phyloP scores from a whole-genome alignment of 2,113 vertebrate genomes.

The Crotalus viridis region DNA sequence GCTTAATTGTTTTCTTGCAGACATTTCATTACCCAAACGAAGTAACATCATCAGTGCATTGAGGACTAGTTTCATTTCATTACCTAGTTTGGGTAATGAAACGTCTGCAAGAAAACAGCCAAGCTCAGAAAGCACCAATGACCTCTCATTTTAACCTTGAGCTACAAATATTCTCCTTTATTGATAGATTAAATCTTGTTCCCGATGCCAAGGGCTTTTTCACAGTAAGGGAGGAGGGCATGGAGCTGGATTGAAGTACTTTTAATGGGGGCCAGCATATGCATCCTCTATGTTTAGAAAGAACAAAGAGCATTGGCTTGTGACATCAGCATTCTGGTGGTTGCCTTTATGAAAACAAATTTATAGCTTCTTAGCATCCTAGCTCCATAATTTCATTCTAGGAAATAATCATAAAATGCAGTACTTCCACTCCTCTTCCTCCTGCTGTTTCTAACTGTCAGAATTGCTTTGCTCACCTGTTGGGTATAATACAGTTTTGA shows the following conservation, averaged over 20 bases:
- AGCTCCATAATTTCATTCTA: constrained; percentile 51
- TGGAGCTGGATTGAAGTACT: background rate
- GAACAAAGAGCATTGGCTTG: background rate
- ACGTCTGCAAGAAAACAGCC: too few species aligned
- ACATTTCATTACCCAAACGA: background rate
- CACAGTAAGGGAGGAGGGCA: background rate
- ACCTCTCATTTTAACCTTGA: too few species aligned
- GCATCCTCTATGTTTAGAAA: background rate
- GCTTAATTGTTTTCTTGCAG: background rate
- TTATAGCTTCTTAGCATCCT: constrained; percentile 23
- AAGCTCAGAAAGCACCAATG: too few species aligned
- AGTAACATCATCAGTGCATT: background rate
- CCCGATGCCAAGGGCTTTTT: background rate
- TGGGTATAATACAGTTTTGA: constrained; percentile 21
- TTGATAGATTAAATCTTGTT: background rate
- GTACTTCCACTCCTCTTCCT: constrained; percentile 23
- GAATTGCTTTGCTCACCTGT: constrained; percentile 53
- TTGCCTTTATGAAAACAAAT: constrained; percentile 28
- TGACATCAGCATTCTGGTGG: background rate
- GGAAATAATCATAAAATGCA: constrained; percentile 54
- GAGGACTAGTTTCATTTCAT: too few species aligned
- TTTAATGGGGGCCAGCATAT: background rate
- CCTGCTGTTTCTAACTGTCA: constrained; percentile 45
- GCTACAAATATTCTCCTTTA: background rate
- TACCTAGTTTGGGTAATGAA: too few species aligned